phyloP scores from a whole-genome alignment of 2,797 vertebrate genomes.

The Rhincodon typus region DNA sequence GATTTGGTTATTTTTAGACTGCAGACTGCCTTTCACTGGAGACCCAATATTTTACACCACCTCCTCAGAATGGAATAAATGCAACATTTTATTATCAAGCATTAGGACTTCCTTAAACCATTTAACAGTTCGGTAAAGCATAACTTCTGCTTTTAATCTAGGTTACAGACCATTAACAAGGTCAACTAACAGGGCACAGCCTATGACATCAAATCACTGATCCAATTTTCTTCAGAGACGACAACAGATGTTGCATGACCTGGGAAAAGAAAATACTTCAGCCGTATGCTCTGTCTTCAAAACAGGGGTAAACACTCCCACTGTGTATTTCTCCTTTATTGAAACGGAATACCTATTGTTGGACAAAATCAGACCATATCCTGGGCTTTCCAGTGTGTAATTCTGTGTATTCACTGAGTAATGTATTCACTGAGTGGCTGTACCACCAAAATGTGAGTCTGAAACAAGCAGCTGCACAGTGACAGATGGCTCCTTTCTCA shows the following conservation, averaged over 20 bases:
- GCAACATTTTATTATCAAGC: not conserved
- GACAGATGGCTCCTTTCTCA: slow-evolving; percentile 41
- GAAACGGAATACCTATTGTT: slow-evolving; percentile 28
- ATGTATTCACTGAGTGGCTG: not conserved
- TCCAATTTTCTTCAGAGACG: not conserved
- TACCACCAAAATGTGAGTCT: not conserved
- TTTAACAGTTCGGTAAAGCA: not conserved
- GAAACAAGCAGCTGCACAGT: slow-evolving; percentile 42
- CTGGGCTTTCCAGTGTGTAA: slow-evolving; percentile 17
- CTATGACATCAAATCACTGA: not conserved
- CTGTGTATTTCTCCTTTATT: slow-evolving; percentile 8
- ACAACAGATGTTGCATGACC: slow-evolving; percentile 30
- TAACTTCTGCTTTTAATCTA: not conserved
- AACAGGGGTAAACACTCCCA: slow-evolving; percentile 15
- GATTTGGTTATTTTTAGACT: not conserved
- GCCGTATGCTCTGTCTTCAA: slow-evolving; percentile 6
- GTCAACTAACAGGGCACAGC: slow-evolving; percentile 10
- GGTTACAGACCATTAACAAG: slow-evolving; percentile 5
- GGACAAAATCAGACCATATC: not conserved
- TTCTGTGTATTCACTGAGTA: not conserved
- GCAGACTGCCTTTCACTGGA: not conserved
- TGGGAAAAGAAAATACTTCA: slow-evolving; percentile 16
- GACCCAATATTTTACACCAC: not conserved
- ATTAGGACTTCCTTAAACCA: not conserved
- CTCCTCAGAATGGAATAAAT: not conserved